Conservation (phyloP, 64 coral and sea anemone species). For the Acropora tenuis region DNA sequence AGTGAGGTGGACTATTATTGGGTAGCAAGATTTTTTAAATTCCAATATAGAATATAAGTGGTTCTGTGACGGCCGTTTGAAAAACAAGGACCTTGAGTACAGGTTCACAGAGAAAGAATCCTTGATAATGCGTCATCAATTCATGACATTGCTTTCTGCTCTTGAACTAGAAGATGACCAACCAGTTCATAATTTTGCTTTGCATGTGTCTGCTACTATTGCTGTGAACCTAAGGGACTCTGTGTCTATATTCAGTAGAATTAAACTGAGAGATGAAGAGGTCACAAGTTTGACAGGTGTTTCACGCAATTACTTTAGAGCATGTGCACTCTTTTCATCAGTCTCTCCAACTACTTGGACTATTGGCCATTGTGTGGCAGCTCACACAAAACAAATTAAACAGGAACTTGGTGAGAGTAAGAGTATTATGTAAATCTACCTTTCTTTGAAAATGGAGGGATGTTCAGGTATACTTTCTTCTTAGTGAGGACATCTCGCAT, state of each 20-base stretch:
- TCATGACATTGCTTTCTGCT: background rate
- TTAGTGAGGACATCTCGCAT: conserved; percentile 62
- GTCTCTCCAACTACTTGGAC: too few species aligned
- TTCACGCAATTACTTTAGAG: too few species aligned
- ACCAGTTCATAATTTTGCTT: background rate
- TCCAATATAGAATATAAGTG: conserved; percentile 9
- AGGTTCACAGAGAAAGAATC: background rate
- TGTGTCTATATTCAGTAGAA: background rate
- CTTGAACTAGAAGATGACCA: background rate
- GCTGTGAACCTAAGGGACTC: background rate
- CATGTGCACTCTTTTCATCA: too few species aligned
- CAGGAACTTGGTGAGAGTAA: background rate
- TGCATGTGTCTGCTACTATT: background rate
- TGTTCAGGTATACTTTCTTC: conserved; percentile 66
- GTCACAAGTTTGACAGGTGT: too few species aligned
- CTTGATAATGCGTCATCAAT: background rate
- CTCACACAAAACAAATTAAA: too few species aligned
- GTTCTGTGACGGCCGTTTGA: background rate
- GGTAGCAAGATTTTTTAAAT: conserved; percentile 8
- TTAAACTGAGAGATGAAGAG: too few species aligned
- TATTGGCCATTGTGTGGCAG: too few species aligned
- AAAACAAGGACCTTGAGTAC: background rate
- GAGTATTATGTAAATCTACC: conserved; percentile 10
- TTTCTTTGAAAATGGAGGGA: conserved; percentile 32
- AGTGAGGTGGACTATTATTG: background rate